Percentiles rank a stretch among this genome's conserved stretches.
Conservation (phyloP, 1,140 invertebrate species). For the Episyrphus balteatus region DNA sequence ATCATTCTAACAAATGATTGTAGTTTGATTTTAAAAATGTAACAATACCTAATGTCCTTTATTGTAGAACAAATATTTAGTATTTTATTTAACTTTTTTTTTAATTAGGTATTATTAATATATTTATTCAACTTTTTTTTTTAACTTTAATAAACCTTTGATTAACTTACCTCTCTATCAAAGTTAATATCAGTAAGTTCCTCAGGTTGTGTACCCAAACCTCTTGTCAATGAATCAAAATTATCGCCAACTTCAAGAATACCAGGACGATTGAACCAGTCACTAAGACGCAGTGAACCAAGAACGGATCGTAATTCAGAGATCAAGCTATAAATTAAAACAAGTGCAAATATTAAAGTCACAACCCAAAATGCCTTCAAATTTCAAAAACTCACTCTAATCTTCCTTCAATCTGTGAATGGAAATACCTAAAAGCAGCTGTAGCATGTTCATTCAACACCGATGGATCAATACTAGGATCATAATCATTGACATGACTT, state of each 20-base stretch:
- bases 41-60: too few species aligned
- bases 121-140: too few species aligned
- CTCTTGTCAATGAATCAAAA: conserved; percentile 58
- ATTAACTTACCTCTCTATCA: conserved; percentile 43
- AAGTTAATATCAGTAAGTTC: conserved; percentile 56
- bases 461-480: conserved; percentile 61
- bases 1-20: too few species aligned
- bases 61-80: too few species aligned
- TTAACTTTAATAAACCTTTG: too few species aligned
- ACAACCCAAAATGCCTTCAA: background rate
- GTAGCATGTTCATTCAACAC: conserved; percentile 73
- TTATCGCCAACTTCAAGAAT: conserved; percentile 43
- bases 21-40: too few species aligned
- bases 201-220: conserved; percentile 55
- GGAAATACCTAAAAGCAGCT: conserved; percentile 77
- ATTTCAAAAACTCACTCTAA: conserved; percentile 51
- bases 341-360: background rate
- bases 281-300: conserved; percentile 55
- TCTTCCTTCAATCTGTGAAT: conserved; percentile 65
- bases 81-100: too few species aligned
- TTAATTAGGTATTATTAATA: too few species aligned
- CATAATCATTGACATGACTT: conserved; percentile 76
- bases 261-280: conserved; percentile 54
- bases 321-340: conserved; percentile 44
- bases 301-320: conserved; percentile 45